A percentile compares a stretch with the other conserved stretches of the same genome.
phyloP scores from a whole-genome alignment of 2,113 vertebrate species.

The Scomber scombrus region DNA sequence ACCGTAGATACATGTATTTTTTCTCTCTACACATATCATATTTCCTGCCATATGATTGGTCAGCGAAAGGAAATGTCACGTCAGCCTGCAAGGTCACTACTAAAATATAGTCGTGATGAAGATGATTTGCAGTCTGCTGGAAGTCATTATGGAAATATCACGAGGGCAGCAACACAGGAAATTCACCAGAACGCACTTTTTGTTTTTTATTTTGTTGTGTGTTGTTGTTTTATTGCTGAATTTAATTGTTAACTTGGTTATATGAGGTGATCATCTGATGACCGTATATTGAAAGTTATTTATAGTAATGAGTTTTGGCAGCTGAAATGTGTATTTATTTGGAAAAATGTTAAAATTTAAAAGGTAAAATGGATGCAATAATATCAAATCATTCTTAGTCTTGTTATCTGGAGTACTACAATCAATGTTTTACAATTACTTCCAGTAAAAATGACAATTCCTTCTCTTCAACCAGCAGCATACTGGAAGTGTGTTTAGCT shows the following conservation, averaged over 20 bases:
- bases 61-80: constrained; percentile 69
- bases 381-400: too few relatives aligned
- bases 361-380: too few relatives aligned
- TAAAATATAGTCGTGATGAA: constrained; percentile 42
- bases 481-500: too few relatives aligned
- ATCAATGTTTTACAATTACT: too few relatives aligned
- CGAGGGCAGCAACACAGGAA: background rate
- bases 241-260: background rate
- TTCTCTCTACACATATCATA: constrained; percentile 54
- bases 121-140: background rate
- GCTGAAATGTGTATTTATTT: too few relatives aligned
- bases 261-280: background rate
- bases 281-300: too few relatives aligned
- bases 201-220: too few relatives aligned
- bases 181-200: background rate
- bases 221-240: background rate
- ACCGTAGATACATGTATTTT: constrained; percentile 49
- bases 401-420: too few relatives aligned
- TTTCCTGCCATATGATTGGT: constrained; percentile 65
- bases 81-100: constrained; percentile 60
- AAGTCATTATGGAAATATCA: background rate
- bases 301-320: too few relatives aligned
- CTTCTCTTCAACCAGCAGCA: too few relatives aligned
- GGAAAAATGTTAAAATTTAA: too few relatives aligned
- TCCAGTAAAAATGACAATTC: too few relatives aligned